Conservation (phyloP, 1,140 invertebrate species). For the Tetragonula clypearis region DNA sequence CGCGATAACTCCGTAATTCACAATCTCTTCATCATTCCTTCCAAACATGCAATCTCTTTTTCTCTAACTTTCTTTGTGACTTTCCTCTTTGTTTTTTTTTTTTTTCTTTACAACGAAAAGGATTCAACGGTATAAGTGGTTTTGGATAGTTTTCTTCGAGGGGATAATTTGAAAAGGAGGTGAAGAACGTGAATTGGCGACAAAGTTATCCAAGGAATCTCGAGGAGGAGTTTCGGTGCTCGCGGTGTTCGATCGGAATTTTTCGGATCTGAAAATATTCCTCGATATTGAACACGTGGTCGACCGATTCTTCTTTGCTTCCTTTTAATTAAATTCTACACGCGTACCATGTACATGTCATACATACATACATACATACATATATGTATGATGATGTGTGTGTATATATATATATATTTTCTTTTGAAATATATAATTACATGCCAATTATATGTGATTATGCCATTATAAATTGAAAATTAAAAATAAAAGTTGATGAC, state of each 20-base stretch:
- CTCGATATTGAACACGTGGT: conserved; percentile 9
- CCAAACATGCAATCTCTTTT: background rate
- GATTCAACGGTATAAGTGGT: background rate
- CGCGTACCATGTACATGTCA: background rate
- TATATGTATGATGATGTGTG: too few relatives aligned
- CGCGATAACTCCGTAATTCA: background rate
- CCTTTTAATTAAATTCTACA: conserved; percentile 24
- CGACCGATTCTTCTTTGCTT: background rate
- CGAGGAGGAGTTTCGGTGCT: background rate
- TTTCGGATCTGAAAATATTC: background rate
- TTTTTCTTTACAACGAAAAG: background rate
- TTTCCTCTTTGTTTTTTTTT: background rate
- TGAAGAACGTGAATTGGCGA: background rate
- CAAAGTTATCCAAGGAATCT: conserved; percentile 25
- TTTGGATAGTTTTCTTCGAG: too few relatives aligned
- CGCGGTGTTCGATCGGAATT: conserved; percentile 26
- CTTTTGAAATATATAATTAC: background rate
- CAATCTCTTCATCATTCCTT: background rate
- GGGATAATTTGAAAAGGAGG: background rate
- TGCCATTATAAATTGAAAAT: too few relatives aligned
- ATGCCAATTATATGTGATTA: too few relatives aligned
- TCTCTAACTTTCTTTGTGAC: background rate
- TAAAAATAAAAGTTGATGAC: too few relatives aligned
- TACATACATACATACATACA: too few relatives aligned
- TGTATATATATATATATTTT: background rate